Conservation (phyloP, 35 echinoderm and acorn worm genomes). For the Lytechinus pictus region DNA sequence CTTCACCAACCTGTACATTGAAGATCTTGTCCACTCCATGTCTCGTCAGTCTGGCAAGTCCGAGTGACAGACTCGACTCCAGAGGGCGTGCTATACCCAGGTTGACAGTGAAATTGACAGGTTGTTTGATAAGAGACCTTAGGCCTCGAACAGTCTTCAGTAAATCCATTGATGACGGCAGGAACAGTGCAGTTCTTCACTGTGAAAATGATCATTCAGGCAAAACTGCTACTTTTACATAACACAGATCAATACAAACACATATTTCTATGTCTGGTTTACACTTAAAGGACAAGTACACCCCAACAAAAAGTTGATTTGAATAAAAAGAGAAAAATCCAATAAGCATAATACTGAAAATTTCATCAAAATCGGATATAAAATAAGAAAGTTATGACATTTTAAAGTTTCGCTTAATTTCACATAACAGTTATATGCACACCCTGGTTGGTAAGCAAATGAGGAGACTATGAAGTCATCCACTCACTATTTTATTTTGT, state of each 20-base stretch:
- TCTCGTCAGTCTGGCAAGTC: slow-evolving; percentile 36
- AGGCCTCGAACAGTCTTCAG: background rate
- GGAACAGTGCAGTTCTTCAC: slow-evolving; percentile 53
- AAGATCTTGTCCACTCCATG: slow-evolving; percentile 53
- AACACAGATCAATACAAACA: background rate
- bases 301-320: too few relatives aligned
- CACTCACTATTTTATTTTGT: too few relatives aligned
- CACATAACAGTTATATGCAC: too few relatives aligned
- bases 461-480: too few relatives aligned
- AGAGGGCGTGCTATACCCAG: slow-evolving; percentile 12
- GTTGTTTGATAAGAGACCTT: slow-evolving; percentile 28
- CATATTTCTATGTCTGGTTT: too few relatives aligned
- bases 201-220: background rate
- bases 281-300: too few relatives aligned
- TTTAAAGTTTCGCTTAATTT: too few relatives aligned
- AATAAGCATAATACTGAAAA: too few relatives aligned
- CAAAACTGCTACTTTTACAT: background rate
- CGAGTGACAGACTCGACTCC: background rate
- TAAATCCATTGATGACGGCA: slow-evolving; percentile 34
- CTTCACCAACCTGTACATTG: slow-evolving; percentile 6
- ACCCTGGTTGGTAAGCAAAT: too few relatives aligned
- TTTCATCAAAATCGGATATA: too few relatives aligned
- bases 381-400: too few relatives aligned
- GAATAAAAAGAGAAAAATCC: too few relatives aligned
- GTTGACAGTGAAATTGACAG: slow-evolving; percentile 30